Base-by-base conservation (phyloP, 2,113 vertebrate species). In the Trinectes maculatus region DNA sequence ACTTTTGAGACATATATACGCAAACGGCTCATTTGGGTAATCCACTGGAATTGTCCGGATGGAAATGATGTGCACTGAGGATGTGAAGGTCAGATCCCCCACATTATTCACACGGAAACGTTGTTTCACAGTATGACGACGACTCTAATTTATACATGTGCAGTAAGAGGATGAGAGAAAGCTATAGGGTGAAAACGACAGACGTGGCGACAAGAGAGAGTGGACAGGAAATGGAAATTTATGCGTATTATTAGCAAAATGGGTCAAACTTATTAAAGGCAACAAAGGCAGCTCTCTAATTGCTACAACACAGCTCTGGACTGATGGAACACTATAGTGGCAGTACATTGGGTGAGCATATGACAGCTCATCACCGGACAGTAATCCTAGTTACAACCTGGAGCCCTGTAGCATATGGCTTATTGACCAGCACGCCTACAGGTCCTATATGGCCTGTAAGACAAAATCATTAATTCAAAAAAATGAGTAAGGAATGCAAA, bases 191-290 rank as follows among this genome's bases (percentile, higher is more conserved):
- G 1, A 31, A 44, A 64, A 33, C 43, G 26, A 54, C 4, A 24
- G 51, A 74, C 25, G 69, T 28, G 49, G 37, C 28, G 25, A 29
- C 36, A 42, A 21, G 25, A 47, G 25, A 60, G 39, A 53, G 7
- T 19, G 54, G 54, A 64, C 58, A 62, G 36, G n/a, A n/a, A 56
- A 72, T 49, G 22, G 15, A 84, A 80, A 77, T 61, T 5, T 67
- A 52, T 67, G 46, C 22, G n/a, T 59, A 62, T 77, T 74, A 79
- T 79, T 82, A 62, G 77, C 21, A 57, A 83, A 86, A 69, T 22
- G 55, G 82, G 84, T 89, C 72, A 83, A 85, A 86, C 81, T 86
- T 44, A 63, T 85, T 78, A 81, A 72, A 85, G 47, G 62, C 66
- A 68, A 83, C 83, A 86, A 87, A 86, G 54, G 60, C 65, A 46